phyloP scores from a whole-genome alignment of 2,888 invertebrate genomes.

The Luffia ferchaultella region DNA sequence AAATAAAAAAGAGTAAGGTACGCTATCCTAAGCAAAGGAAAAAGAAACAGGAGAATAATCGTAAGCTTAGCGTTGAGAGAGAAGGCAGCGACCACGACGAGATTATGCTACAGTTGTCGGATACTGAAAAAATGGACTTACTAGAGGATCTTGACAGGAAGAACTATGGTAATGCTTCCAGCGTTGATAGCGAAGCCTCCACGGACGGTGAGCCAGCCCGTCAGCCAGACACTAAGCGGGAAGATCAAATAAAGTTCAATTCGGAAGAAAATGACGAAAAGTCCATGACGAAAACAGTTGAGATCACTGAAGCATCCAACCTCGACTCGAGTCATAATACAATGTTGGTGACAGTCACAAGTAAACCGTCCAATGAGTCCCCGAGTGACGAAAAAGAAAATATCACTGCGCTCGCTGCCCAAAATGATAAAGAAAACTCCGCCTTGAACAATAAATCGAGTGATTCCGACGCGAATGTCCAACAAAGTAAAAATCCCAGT shows the following conservation, averaged over 20 bases:
- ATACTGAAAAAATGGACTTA: slow-evolving; percentile 56
- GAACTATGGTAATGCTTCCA: slow-evolving; percentile 30
- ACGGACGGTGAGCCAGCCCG: slow-evolving; percentile 16
- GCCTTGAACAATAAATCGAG: too few species aligned
- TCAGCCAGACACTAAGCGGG: too few species aligned
- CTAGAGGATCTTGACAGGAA: slow-evolving; percentile 47
- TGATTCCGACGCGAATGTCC: too few species aligned
- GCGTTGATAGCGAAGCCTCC: slow-evolving; percentile 19
- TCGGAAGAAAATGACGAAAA: slow-evolving; percentile 3
- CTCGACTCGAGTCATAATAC: too few species aligned
- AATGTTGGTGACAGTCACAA: too few species aligned
- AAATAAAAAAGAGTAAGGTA: slow-evolving; percentile 5
- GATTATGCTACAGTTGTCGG: slow-evolving; percentile 51
- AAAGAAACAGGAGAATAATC: slow-evolving; percentile 25
- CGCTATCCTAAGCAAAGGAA: slow-evolving; percentile 13
- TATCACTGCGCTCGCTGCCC: too few species aligned
- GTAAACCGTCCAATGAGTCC: too few species aligned
- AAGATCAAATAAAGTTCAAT: neutral
- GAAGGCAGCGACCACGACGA: slow-evolving; percentile 51
- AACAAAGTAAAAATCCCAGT: too few species aligned
- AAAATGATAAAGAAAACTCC: too few species aligned
- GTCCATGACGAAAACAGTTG: slow-evolving; percentile 3
- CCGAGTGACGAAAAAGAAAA: too few species aligned
- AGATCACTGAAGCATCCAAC: neutral
- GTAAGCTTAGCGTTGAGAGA: slow-evolving; percentile 27